phyloP scores from a whole-genome alignment of 2,888 invertebrate genomes.

The Xestobium rufovillosum region DNA sequence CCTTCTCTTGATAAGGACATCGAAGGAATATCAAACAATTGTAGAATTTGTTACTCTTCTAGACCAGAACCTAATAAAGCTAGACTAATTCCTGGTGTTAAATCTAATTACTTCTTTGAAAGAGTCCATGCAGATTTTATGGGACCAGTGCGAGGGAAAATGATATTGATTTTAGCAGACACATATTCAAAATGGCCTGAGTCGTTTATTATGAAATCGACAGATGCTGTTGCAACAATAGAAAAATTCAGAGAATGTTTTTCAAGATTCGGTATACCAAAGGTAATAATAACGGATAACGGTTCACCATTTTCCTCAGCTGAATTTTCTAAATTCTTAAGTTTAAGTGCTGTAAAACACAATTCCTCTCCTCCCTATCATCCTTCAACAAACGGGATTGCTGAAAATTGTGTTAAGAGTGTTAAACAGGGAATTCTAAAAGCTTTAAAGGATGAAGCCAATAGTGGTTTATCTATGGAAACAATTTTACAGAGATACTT shows the following conservation, averaged over 20 bases:
- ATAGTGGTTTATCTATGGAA: not conserved
- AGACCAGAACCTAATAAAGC: conserved; percentile 7
- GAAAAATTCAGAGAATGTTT: conserved; percentile 10
- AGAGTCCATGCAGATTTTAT: conserved; percentile 12
- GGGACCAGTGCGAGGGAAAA: conserved; percentile 10
- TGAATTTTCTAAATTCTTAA: conserved; percentile 9
- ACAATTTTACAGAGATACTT: conserved; percentile 7
- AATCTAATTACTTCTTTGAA: conserved; percentile 3
- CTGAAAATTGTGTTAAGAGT: conserved; percentile 6
- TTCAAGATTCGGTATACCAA: conserved; percentile 11
- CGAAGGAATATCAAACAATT: conserved; percentile 7
- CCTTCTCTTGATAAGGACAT: conserved; percentile 11
- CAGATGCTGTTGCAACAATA: conserved; percentile 7
- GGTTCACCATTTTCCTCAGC: conserved; percentile 6
- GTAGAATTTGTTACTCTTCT: conserved; percentile 7
- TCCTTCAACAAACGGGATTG: conserved; percentile 5
- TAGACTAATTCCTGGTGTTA: not conserved
- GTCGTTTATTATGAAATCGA: conserved; percentile 5
- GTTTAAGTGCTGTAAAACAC: not conserved
- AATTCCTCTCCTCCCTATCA: conserved; percentile 4
- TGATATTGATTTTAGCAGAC: conserved; percentile 10
- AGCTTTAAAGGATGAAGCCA: not conserved
- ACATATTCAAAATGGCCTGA: conserved; percentile 13
- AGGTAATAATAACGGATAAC: conserved; percentile 9
- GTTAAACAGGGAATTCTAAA: conserved; percentile 6